Evolutionary conservation across 2,113 vertebrate species (phyloP), one percentile per base, ranked within the genome.

Genomic region (Syrmaticus mikado): DNA sequence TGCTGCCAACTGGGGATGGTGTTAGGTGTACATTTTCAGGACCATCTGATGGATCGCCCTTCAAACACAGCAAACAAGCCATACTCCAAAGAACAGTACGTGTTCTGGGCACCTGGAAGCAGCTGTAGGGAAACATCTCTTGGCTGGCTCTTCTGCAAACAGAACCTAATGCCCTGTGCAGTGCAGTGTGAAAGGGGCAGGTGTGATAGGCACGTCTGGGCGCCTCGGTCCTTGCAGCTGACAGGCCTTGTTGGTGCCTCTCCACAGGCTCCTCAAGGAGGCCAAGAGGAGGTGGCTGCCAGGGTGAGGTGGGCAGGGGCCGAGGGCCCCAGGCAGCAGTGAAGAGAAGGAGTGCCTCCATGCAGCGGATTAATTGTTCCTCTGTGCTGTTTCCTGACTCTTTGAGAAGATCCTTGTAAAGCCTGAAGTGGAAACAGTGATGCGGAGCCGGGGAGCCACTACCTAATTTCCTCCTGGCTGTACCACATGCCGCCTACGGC

Each of bases 391-490:
- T 89, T 83, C 79, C 73, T 20, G 32, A 62, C 46, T 61, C 67
- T 67, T 85, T 57, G 25, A 41, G 48, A 80, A 91, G 77, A 66
- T 41, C 50, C 34, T 83, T 75, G 46, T 72, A 52, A 90, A 73
- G 71, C 52, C 80, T 92, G 43, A 80, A 93, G 43, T 70, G 85
- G 89, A 94, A 96, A 93, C 7, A 27, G 40, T 87, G 91, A 89
- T 32, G 71, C 13, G 75, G 74, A 3, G 2, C 11, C 76, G 85
- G 84, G 55, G 66, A 87, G 40, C 55, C 6, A 0, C 57, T 85
- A 65, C 60, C 50, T 75, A 28, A 78, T 84, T 96, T 89, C 82
- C 48, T 82, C 45, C 53, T 88, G 73, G 32, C 53, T 80, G 4
- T 67, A 80, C 85, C 17, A 28, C 27, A 53, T 7, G 11, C 89